Evolutionary conservation across 1,140 invertebrate species (phyloP), one percentile per base, ranked within the genome.

Genomic region (Homalodisca vitripennis): DNA sequence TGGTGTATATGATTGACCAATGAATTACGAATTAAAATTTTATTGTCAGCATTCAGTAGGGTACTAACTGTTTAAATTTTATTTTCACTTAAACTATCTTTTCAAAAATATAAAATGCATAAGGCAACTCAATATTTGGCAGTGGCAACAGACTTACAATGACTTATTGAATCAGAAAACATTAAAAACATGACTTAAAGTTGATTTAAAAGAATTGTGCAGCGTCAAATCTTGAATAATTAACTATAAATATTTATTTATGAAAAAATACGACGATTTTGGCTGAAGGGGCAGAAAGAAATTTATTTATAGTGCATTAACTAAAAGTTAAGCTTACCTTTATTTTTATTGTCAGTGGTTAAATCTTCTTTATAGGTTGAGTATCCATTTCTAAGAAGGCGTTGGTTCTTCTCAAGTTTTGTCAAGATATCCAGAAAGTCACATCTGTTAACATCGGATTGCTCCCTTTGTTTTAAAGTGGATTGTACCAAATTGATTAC

Each of bases 401-500:
- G 17, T 22, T 51, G 48, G 48, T 51, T 51, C 24, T 67, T 30
- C 26, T 24, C 51, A 14, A 67, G 20, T 26, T 67, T 47, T 14
- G 51, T 67, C 41, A 67, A 48, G n/a, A 67, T 27, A 14, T 67
- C 34, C 17, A 67, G 26, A 29, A 67, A 67, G 26, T 57, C 48
- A 10, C n/a, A 24, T 10, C 30, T 48, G 14, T 57, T 31, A 3
- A 57, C n/a, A 6, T 31, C n/a, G n/a, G 24, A 2, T 24, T 48
- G 2, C 60, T 29, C 67, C 22, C 48, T 51, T 3, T 12, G 22
- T 3, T 51, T 22, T 3, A 51, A 20, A 3, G 48, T 51, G 6
- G 48, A 51, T 3, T n/a, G 6, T 20, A 51, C 22, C 48, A 51
- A 14, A 12, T 20, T 22, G 17, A 3, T 51, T 51, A 51, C 14